These are phyloP conservation scores for Coryphaenoides rupestris DNA, from an alignment of 2,113 vertebrate species.

Conservation along the genomic window DNA sequence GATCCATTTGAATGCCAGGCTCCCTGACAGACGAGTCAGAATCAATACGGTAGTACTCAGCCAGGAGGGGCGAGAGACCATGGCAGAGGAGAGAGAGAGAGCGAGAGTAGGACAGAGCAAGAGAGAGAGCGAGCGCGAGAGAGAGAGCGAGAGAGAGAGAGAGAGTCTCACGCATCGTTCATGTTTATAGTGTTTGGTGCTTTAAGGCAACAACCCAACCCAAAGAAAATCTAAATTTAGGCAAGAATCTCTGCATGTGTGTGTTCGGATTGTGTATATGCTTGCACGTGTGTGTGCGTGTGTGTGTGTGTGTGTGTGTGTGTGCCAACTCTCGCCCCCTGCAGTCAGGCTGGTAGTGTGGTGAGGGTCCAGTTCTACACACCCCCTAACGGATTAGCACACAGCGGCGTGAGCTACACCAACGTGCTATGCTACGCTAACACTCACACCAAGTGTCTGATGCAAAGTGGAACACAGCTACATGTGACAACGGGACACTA, in stretches of 20 bases:
- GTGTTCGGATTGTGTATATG: too few species aligned
- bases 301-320: not conserved
- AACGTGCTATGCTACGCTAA: too few species aligned
- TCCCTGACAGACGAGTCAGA: constrained; percentile 59
- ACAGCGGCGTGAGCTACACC: too few species aligned
- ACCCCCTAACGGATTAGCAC: too few species aligned
- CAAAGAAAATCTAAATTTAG: not conserved
- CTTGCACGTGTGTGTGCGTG: not conserved
- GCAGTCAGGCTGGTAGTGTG: too few species aligned
- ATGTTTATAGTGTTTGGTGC: too few species aligned
- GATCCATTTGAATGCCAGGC: constrained; percentile 65
- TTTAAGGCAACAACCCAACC: not conserved
- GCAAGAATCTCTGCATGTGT: not conserved
- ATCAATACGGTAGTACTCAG: constrained; percentile 65
- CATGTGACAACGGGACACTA: too few species aligned
- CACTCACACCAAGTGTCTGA: too few species aligned
- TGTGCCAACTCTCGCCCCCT: not conserved
- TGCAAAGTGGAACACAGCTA: too few species aligned
- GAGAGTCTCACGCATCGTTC: too few species aligned
- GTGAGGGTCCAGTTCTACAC: too few species aligned
- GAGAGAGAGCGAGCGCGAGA: not conserved
- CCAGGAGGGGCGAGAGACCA: not conserved
- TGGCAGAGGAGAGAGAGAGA: not conserved
- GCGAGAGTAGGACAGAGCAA: constrained; percentile 14
- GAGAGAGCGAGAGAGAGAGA: too few species aligned